Conservation (phyloP, 2,113 vertebrate genomes). For the Amphilophus citrinellus region DNA sequence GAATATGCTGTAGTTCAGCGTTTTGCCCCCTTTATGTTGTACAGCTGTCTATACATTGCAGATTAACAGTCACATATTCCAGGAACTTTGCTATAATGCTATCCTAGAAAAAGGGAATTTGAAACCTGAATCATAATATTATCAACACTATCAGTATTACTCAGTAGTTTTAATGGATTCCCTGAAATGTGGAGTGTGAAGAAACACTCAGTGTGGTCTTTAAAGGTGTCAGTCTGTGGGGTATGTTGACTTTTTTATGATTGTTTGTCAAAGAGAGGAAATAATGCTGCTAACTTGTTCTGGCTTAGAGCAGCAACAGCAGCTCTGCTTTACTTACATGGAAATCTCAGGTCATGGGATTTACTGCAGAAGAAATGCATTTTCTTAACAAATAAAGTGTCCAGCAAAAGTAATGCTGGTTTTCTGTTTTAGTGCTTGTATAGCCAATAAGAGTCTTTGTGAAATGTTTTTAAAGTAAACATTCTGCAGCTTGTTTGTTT, state of each 20-base stretch:
- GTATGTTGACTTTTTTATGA: background rate
- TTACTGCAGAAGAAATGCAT: background rate
- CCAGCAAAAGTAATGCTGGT: background rate
- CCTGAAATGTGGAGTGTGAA: background rate
- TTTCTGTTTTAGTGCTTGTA: background rate
- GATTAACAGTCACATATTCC: background rate
- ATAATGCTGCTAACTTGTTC: background rate
- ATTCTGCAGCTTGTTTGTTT: background rate
- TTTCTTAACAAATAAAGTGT: background rate
- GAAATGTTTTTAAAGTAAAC: background rate
- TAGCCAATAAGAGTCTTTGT: background rate
- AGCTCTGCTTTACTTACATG: background rate
- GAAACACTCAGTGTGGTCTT: background rate
- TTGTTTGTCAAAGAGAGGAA: background rate
- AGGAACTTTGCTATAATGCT: background rate
- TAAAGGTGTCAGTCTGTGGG: background rate
- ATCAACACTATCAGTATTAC: background rate
- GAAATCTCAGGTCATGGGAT: slow-evolving; percentile 4
- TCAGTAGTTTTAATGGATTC: background rate
- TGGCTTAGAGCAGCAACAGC: background rate
- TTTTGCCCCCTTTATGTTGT: background rate
- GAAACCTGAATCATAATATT: background rate
- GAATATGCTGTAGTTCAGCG: background rate
- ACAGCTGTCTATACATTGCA: background rate
- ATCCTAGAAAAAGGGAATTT: background rate